Conservation (phyloP, 1,140 invertebrate species). For the Amphibalanus amphitrite region DNA sequence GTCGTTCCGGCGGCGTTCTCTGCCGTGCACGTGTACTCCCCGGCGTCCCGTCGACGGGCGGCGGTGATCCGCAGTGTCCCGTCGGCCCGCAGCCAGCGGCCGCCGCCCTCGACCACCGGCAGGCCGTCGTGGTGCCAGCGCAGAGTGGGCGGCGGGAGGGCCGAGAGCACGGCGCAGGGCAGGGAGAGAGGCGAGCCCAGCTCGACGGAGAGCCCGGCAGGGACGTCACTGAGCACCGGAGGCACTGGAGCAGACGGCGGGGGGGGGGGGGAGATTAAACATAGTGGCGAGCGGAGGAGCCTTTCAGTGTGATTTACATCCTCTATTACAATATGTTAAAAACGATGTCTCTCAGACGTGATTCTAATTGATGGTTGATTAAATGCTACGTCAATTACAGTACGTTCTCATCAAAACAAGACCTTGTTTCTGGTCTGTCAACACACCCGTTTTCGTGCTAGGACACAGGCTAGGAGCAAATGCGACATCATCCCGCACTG, state of each 20-base stretch:
- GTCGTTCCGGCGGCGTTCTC: constrained; percentile 24
- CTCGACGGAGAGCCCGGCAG: constrained; percentile 7
- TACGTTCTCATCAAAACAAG: no score
- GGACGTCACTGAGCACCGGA: constrained; percentile 12
- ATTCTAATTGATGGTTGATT: no score
- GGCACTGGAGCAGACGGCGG: constrained; percentile 9
- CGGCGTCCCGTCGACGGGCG: constrained; percentile 24
- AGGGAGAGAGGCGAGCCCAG: constrained; percentile 10
- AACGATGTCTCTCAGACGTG: no score
- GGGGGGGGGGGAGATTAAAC: no score
- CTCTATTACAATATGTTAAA: no score
- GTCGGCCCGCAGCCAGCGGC: constrained; percentile 15
- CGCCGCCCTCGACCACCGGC: constrained; percentile 6
- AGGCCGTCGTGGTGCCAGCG: constrained; percentile 10
- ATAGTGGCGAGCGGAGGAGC: no score
- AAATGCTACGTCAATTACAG: no score
- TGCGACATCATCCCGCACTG: no score
- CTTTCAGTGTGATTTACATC: no score
- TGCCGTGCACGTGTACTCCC: constrained; percentile 26
- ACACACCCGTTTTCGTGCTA: no score
- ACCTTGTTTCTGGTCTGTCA: no score
- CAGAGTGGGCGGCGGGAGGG: constrained; percentile 11
- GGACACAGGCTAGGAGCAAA: no score
- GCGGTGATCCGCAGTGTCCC: constrained; percentile 29
- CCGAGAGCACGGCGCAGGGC: constrained; percentile 15